Evolutionary conservation across 1,140 invertebrate species (phyloP), one percentile per base, ranked within the genome.

Genomic region (Pissodes strobi): DNA sequence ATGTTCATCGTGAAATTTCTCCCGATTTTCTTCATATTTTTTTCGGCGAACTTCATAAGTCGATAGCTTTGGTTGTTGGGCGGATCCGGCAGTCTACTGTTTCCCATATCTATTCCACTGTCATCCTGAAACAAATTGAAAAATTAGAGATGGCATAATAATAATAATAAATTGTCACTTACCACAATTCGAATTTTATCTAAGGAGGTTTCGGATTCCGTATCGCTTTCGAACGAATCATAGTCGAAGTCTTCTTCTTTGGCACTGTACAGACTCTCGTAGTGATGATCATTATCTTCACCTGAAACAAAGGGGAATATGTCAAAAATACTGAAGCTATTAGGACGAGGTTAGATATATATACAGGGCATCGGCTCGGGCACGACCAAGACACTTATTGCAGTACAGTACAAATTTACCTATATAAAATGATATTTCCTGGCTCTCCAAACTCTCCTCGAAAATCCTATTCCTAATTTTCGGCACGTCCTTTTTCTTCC

Each of bases 191-290:
- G 6, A 13, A 25, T 48, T 49, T 34, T 64, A 23, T 64, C 39
- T 9, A 38, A 23, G 4, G 61, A 64, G 12, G 15, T 12, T 43
- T 85, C 83, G 0, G 78, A 75, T 53, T 86, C 85, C 39, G 80
- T 80, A 52, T 86, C 85, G 60, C 84, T 85, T 64, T 86, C 85
- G 67, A 87, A 87, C 18, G 85, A 86, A 69, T 87, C 85, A 67
- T 82, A 84, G 70, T 85, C 84, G 53, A 85, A 84, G 18, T 80
- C 69, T 48, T 72, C 55, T 22, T 69, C 57, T 18, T 69, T 56
- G 27, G 21, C 49, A 12, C 34, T 52, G 19, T 65, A 34, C 21
- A 65, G 39, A 25, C 49, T 64, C 22, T 64, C 61, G 19, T 64
- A 64, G 27, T 65, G 45, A 34, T 58, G 63, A 51, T 45, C 38